A percentile compares a stretch with the other conserved stretches of the same genome.
Conservation (phyloP, 1,140 invertebrate genomes). For the Pemphigus obesinymphae region DNA sequence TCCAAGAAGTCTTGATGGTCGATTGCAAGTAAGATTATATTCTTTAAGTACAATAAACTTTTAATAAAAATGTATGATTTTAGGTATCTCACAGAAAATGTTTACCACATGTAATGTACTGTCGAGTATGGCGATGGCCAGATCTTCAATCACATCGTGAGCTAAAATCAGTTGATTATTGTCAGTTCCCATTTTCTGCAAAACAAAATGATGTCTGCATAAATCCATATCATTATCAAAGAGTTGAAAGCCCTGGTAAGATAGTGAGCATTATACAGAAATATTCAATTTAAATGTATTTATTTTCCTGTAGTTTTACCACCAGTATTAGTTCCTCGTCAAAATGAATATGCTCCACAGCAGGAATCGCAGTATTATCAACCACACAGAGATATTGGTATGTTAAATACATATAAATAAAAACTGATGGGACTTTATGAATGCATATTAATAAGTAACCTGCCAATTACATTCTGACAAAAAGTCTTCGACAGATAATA, state of each 20-base stretch:
- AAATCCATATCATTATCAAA: slow-evolving; percentile 96
- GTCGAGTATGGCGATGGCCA: slow-evolving; percentile 96
- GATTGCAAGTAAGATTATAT: no score
- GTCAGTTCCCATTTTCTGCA: slow-evolving; percentile 88
- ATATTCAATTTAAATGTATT: slow-evolving; percentile 40
- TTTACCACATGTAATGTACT: slow-evolving; percentile 96
- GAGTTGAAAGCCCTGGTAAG: slow-evolving; percentile 77
- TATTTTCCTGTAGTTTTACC: slow-evolving; percentile 71
- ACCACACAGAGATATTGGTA: no score
- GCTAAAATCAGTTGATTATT: slow-evolving; percentile 86
- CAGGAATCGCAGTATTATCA: slow-evolving; percentile 84
- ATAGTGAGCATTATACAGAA: background rate
- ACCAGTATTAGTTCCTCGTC: slow-evolving; percentile 87
- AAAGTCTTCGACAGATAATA: background rate
- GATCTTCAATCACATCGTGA: slow-evolving; percentile 96
- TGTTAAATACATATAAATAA: slow-evolving; percentile 89
- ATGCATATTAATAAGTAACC: background rate
- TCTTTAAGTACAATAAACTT: background rate
- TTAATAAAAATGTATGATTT: background rate
- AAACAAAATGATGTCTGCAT: slow-evolving; percentile 98
- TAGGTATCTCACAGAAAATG: slow-evolving; percentile 92
- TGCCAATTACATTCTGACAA: background rate
- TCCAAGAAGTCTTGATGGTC: no score
- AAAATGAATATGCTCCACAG: slow-evolving; percentile 88
- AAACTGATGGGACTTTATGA: slow-evolving; percentile 63